phyloP scores from a whole-genome alignment of 1,140 invertebrate genomes.

The Gonioctena quinquepunctata region DNA sequence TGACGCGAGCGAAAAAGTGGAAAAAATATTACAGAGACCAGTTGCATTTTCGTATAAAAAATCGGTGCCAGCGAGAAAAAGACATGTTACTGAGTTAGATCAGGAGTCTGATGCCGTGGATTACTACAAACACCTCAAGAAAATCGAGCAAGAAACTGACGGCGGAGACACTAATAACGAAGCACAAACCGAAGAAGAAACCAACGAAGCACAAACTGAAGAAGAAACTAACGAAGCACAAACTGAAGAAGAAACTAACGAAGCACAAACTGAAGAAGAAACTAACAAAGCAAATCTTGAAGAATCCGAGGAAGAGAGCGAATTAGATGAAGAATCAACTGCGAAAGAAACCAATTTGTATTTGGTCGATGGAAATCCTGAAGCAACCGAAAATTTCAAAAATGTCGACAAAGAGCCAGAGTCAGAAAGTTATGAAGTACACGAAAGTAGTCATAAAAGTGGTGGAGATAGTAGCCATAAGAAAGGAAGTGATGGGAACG shows the following conservation, averaged over 20 bases:
- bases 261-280: too few species aligned
- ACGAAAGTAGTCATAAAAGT: background rate
- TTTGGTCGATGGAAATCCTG: background rate
- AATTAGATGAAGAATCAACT: slow-evolving; percentile 4
- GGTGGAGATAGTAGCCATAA: background rate
- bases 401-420: background rate
- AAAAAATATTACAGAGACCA: slow-evolving; percentile 37
- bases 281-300: slow-evolving; percentile 11
- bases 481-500: background rate
- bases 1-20: slow-evolving; percentile 37
- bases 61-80: slow-evolving; percentile 1
- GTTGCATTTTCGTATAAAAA: slow-evolving; percentile 41
- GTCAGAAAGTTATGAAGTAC: background rate
- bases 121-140: slow-evolving; percentile 27
- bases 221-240: too few species aligned
- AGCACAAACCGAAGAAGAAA: slow-evolving; percentile 2
- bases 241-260: too few species aligned
- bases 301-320: slow-evolving; percentile 2
- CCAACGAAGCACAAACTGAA: too few species aligned
- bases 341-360: slow-evolving; percentile 6
- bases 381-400: background rate
- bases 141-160: slow-evolving; percentile 2
- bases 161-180: too few species aligned
- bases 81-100: slow-evolving; percentile 5
- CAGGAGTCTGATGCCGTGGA: slow-evolving; percentile 23